These are phyloP conservation scores for Oncorhynchus tshawytscha DNA, from an alignment of 2,113 vertebrate genomes.

Conservation along the genomic window DNA sequence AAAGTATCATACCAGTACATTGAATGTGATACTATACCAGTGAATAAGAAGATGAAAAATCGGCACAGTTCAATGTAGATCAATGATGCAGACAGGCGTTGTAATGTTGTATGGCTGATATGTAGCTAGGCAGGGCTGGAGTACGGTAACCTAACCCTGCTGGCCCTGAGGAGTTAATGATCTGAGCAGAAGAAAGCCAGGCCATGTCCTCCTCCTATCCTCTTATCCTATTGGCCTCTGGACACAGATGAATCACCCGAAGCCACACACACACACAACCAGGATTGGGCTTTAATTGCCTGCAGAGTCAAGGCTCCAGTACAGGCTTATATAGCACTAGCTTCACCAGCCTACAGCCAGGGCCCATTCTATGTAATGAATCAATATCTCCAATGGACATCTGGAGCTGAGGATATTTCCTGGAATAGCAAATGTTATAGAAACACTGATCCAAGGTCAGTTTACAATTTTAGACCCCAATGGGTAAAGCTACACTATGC, in stretches of 20 bases:
- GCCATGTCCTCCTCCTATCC: slow-evolving; percentile 29
- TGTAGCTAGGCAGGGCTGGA: not conserved
- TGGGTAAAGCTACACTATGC: too few relatives aligned
- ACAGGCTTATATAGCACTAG: not conserved
- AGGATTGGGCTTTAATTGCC: slow-evolving; percentile 62
- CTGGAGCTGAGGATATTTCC: slow-evolving; percentile 13
- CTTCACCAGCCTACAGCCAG: slow-evolving; percentile 1
- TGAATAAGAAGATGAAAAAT: too few relatives aligned
- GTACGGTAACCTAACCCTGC: not conserved
- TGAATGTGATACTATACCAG: too few relatives aligned
- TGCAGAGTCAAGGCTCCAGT: slow-evolving; percentile 31
- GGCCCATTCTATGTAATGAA: slow-evolving; percentile 33
- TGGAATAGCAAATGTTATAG: slow-evolving; percentile 12
- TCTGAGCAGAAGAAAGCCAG: slow-evolving; percentile 23
- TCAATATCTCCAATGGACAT: slow-evolving; percentile 35
- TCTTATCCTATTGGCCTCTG: slow-evolving; percentile 18
- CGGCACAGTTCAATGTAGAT: too few relatives aligned
- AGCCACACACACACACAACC: not conserved
- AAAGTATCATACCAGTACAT: too few relatives aligned
- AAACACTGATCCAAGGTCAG: too few relatives aligned
- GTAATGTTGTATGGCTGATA: not conserved
- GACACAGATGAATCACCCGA: slow-evolving; percentile 59
- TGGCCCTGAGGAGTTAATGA: not conserved
- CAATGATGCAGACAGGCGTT: too few relatives aligned
- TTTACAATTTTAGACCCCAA: too few relatives aligned